Evolutionary conservation across 1,140 invertebrate species (phyloP).

Genomic region (Ridgeia piscesae): DNA sequence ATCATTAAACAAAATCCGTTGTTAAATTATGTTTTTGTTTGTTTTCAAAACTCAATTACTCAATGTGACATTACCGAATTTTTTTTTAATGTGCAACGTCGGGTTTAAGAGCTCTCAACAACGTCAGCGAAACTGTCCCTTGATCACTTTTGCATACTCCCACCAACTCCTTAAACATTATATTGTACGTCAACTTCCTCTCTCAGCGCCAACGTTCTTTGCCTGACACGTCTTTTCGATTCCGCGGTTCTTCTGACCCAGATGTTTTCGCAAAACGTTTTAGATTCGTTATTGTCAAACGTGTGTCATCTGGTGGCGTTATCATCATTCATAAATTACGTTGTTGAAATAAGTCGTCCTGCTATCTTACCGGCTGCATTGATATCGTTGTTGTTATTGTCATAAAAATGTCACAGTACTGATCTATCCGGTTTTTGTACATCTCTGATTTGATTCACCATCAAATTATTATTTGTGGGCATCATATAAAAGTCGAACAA

Average conservation of each 20-base stretch:
- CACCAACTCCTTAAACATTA: no score
- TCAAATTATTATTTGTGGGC: neutral
- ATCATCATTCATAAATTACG: neutral
- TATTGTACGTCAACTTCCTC: no score
- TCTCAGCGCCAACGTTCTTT: no score
- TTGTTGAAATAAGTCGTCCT: neutral
- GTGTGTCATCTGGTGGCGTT: neutral
- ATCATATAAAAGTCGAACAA: neutral
- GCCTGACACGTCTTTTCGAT: no score
- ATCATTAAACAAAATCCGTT: no score
- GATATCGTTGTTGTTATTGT: neutral
- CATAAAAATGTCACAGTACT: neutral
- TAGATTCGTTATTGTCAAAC: neutral
- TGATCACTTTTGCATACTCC: no score
- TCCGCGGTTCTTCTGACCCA: neutral
- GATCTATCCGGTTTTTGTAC: neutral
- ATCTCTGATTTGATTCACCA: neutral
- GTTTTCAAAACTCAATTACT: no score
- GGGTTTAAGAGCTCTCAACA: no score
- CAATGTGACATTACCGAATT: no score
- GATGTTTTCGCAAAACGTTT: neutral
- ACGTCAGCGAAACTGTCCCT: no score
- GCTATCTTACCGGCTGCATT: neutral
- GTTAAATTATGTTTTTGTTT: no score
- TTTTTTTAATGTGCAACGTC: no score